Evolutionary conservation across 2,113 vertebrate genomes (phyloP).

Genomic region (Scalopus aquaticus): DNA sequence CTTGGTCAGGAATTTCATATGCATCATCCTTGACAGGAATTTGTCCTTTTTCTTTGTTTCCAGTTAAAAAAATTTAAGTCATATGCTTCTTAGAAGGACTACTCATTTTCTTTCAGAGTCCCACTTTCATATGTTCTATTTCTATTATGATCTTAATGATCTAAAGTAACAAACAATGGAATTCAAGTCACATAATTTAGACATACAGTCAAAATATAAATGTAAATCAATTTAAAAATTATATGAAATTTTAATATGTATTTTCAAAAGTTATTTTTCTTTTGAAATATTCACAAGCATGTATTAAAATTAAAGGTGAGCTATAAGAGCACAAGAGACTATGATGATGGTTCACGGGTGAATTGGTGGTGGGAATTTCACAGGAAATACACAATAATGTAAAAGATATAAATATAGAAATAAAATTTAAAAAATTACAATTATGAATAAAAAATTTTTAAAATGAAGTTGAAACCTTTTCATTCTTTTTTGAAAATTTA

Average conservation of each 20-base stretch:
- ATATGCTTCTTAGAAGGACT: neutral
- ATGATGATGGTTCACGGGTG: too few relatives aligned
- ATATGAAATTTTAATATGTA: neutral
- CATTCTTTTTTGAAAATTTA: slow-evolving; percentile 1
- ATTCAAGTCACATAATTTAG: neutral
- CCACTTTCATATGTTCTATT: neutral
- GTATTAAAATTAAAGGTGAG: neutral
- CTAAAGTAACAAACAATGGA: neutral
- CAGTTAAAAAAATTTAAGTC: neutral
- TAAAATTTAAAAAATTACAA: neutral
- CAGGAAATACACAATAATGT: too few relatives aligned
- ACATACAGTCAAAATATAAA: neutral
- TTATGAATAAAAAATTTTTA: too few relatives aligned
- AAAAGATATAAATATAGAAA: too few relatives aligned
- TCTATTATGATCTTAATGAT: neutral
- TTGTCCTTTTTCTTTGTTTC: neutral
- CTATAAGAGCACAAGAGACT: too few relatives aligned
- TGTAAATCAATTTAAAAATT: neutral
- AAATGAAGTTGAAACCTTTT: neutral
- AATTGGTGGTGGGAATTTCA: too few relatives aligned
- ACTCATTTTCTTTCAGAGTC: slow-evolving; percentile 1
- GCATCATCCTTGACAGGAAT: neutral
- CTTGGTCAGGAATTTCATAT: neutral
- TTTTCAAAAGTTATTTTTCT: neutral
- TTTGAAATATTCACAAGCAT: neutral